phyloP scores from a whole-genome alignment of 1,140 invertebrate species.

The Thaumatotibia leucotreta region DNA sequence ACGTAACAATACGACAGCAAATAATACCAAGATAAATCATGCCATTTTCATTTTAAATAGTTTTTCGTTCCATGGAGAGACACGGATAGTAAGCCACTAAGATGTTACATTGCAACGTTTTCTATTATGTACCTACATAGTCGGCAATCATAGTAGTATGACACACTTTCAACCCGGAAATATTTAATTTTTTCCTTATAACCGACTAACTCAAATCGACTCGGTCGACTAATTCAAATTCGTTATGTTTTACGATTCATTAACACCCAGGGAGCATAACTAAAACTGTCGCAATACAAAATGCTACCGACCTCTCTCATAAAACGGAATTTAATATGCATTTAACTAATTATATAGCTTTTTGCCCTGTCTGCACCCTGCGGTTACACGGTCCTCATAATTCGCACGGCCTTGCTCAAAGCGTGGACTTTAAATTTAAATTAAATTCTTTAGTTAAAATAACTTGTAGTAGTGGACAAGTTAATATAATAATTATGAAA shows the following conservation, averaged over 20 bases:
- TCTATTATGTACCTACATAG: too few species aligned
- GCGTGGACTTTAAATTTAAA: not conserved
- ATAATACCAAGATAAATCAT: too few species aligned
- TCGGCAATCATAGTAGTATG: too few species aligned
- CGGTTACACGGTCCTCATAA: not conserved
- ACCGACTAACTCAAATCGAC: too few species aligned
- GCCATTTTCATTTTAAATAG: too few species aligned
- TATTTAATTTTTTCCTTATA: too few species aligned
- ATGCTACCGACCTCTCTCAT: not conserved
- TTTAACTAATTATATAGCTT: conserved; percentile 2
- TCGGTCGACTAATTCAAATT: not conserved
- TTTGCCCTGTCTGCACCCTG: not conserved
- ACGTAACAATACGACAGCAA: too few species aligned
- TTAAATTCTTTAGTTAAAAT: not conserved
- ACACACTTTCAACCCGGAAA: too few species aligned
- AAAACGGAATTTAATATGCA: not conserved
- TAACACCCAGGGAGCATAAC: not conserved
- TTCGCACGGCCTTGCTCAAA: not conserved
- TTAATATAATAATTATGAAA: not conserved
- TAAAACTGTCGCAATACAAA: not conserved
- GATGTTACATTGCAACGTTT: too few species aligned
- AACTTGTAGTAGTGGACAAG: not conserved
- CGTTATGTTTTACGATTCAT: too few species aligned
- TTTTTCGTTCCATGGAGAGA: too few species aligned
- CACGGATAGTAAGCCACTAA: too few species aligned